A percentile compares a stretch with the other conserved stretches of the same genome.
These are phyloP conservation scores for Manacus vitellinus DNA, from an alignment of 2,113 vertebrate species.

Conservation along the genomic window DNA sequence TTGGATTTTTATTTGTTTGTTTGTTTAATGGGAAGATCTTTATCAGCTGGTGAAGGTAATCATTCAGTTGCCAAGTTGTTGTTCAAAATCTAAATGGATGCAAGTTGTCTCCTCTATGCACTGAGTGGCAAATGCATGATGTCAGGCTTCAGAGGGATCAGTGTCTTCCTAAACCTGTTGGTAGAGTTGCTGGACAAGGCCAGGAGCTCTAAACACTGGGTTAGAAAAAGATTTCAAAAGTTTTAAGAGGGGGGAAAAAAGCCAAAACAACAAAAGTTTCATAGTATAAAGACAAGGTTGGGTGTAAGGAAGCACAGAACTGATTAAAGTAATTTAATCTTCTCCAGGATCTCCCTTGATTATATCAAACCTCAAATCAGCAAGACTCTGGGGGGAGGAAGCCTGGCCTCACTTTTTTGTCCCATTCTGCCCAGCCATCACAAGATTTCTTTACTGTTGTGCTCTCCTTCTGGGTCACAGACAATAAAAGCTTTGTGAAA, in stretches of 20 bases:
- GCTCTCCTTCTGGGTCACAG: not conserved
- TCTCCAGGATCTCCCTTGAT: not conserved
- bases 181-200: not conserved
- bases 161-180: not conserved
- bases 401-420: not conserved
- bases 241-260: not conserved
- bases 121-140: not conserved
- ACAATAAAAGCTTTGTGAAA: conserved; percentile 53
- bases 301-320: not conserved
- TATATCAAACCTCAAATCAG: conserved; percentile 1
- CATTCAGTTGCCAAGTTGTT: not conserved
- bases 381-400: not conserved
- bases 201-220: not conserved
- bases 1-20: not conserved
- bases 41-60: not conserved
- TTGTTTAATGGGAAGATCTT: not conserved
- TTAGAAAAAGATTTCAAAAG: not conserved
- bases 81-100: not conserved
- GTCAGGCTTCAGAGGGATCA: not conserved
- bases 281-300: not conserved
- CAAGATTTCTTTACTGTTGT: not conserved
- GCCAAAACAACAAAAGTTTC: not conserved
- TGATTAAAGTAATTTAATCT: not conserved
- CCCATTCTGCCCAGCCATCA: conserved; percentile 10
- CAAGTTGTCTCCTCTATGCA: not conserved